Base-by-base conservation (phyloP, 92 coral and sea anemone species). In the Ricordea florida region DNA sequence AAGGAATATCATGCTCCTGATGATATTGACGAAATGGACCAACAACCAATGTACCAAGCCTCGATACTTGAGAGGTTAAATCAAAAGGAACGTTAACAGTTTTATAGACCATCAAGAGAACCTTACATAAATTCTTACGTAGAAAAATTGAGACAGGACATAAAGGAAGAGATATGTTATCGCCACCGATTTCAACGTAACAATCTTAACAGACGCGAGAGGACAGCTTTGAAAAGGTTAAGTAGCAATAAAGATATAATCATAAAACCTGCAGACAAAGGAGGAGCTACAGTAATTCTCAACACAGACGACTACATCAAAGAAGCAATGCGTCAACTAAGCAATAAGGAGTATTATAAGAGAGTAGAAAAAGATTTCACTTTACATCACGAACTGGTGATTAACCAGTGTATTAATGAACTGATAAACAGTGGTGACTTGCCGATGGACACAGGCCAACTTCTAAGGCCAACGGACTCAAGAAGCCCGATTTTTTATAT, bases 31-130 rank as follows among this genome's bases (percentile, higher is more conserved):
- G 47, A 69, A 69, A 16, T 69, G 49, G 49, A 30, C 38, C 23
- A 50, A 44, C 43, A 69, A 25, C 30, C 61, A 41, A 40, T 31
- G 47, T 69, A 45, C 62, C 38, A 69, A 50, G 31, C 62, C 61
- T 51, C 76, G 14, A 33, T 30, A 69, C 62, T 51, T 23, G 63
- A 69, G 29, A 52, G 36, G 57, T 38, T 69, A 28, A 48, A 69
- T 46, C 15, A 38, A 14, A 69, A 33, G 42, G 33, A 51, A 17
- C 64, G 42, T 18, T 37, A 64, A 28, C 22, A 20, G 11, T 16
- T 35, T 62, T 48, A 26, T 28, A 24, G 62, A 68, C 76, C 62
- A 20, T 67, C 74, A 16, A 68, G 75, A 46, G 75, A 68, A 68
- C 75, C 63, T 18, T 68, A 49, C 60, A 46, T 68, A 26, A 68